These are phyloP conservation scores for Ormyrus pomaceus DNA, from an alignment of 2,888 invertebrate genomes.

Conservation along the genomic window DNA sequence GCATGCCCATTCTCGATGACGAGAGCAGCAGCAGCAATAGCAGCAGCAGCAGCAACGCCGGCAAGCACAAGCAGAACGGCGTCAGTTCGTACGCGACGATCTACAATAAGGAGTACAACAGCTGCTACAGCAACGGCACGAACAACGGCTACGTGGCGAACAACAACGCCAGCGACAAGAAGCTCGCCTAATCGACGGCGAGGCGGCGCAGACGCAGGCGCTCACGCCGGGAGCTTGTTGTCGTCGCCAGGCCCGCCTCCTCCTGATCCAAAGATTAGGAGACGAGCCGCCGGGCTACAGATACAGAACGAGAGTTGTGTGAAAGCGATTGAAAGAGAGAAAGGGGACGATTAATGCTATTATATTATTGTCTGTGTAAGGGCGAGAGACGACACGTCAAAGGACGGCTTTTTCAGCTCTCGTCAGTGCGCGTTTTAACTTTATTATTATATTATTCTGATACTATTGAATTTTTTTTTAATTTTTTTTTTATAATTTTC, in stretches of 20 bases:
- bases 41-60: not conserved
- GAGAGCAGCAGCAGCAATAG: constrained; percentile 23
- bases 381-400: no score
- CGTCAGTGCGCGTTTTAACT: no score
- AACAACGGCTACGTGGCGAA: constrained; percentile 80
- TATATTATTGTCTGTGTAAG: no score
- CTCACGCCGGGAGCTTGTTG: not conserved
- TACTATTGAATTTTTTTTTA: no score
- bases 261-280: no score
- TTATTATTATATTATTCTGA: no score
- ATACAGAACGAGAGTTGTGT: no score
- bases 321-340: no score
- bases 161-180: constrained; percentile 71
- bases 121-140: constrained; percentile 81
- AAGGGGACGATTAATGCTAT: no score
- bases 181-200: constrained; percentile 68
- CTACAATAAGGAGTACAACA: constrained; percentile 79
- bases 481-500: no score
- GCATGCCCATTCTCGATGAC: constrained; percentile 85
- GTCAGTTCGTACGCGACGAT: constrained; percentile 77
- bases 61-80: constrained; percentile 70
- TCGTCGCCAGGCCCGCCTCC: constrained; percentile 4
- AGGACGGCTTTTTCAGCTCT: no score
- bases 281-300: no score
- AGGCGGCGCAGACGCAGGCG: constrained; percentile 46